Percentiles rank a stretch among this genome's conserved stretches.
phyloP scores from a whole-genome alignment of 1,140 invertebrate species.

The Stenopsyche tienmushanensis region DNA sequence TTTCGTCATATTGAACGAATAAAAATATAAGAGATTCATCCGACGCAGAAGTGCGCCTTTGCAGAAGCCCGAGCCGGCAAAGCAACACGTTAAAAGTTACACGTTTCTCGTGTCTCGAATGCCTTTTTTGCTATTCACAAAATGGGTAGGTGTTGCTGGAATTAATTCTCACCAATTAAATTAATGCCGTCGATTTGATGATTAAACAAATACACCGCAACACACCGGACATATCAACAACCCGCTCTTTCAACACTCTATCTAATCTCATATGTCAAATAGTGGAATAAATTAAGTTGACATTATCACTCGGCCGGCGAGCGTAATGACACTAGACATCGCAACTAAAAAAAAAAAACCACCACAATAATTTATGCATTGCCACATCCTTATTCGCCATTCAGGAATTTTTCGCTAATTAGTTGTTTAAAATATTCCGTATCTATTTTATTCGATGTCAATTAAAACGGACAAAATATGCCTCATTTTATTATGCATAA shows the following conservation, averaged over 20 bases:
- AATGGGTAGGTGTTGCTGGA: constrained; percentile 20
- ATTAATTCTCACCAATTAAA: constrained; percentile 31
- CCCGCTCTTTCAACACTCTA: constrained; percentile 21
- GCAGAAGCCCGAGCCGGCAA: too few relatives aligned
- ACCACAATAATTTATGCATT: constrained; percentile 18
- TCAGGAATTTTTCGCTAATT: constrained; percentile 27
- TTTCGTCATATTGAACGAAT: too few relatives aligned
- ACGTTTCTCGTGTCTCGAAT: too few relatives aligned
- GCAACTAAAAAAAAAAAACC: constrained; percentile 9
- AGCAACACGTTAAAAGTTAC: too few relatives aligned
- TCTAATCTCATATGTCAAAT: constrained; percentile 33
- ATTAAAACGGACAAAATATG: neutral
- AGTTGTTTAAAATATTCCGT: constrained; percentile 22
- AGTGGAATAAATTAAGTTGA: constrained; percentile 36
- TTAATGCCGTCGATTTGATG: constrained; percentile 24
- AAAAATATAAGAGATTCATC: too few relatives aligned
- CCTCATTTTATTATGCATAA: neutral
- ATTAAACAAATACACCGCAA: constrained; percentile 25
- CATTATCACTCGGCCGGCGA: constrained; percentile 20
- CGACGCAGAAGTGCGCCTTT: too few relatives aligned
- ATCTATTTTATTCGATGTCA: neutral
- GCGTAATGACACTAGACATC: constrained; percentile 22
- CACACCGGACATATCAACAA: constrained; percentile 8
- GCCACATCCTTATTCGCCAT: constrained; percentile 25
- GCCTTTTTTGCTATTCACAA: too few relatives aligned